Base-by-base conservation (phyloP, 1,140 invertebrate genomes). In the Agraylea sexmaculata region DNA sequence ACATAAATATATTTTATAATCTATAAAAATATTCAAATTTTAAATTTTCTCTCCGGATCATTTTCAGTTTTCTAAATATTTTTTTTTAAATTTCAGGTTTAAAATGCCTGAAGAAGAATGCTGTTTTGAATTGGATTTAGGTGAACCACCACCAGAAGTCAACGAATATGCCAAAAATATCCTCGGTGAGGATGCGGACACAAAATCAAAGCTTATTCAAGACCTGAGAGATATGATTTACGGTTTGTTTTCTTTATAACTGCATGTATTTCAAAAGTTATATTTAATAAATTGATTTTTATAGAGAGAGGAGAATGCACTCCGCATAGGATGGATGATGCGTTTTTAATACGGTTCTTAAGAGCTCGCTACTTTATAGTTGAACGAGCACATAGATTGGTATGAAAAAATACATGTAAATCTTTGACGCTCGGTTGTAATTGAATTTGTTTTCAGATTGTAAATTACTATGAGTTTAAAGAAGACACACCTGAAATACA, bases 301-400 rank as follows among this genome's bases (percentile, higher is more conserved):
- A 4, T 60, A 83, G 82, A 81, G 51, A 71, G 69, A 35, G 80
- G 80, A 15, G 78, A 84, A 51, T 82, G 79, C 48, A 68, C 66
- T 20, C 80, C 82, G 1, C 73, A 81, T 43, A 65, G 82, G 21
- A 83, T 75, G 60, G 88, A 92, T 56, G 84, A 89, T 54, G 73
- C 73, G 4, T 92, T 84, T 59, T 60, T 94, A 17, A 59, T 88
- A 11, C 70, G 81, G 53, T 92, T 90, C 62, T 64, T 94, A 19
- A 69, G 88, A 46, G 83, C 84, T 0, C 70, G 87, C 45, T 78
- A 79, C 56, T 91, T 87, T 59, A 76, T 84, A 54, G 69, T 87
- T 2, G 74, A 80, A 55, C 68, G 76, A 46, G 80, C 87, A 1
- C 83, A 91, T 58, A 74, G 75, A 66, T 64, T 93, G 74, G 83